Evolutionary conservation across 2,888 invertebrate species (phyloP).

Genomic region (Hypselothyrea guttata): DNA sequence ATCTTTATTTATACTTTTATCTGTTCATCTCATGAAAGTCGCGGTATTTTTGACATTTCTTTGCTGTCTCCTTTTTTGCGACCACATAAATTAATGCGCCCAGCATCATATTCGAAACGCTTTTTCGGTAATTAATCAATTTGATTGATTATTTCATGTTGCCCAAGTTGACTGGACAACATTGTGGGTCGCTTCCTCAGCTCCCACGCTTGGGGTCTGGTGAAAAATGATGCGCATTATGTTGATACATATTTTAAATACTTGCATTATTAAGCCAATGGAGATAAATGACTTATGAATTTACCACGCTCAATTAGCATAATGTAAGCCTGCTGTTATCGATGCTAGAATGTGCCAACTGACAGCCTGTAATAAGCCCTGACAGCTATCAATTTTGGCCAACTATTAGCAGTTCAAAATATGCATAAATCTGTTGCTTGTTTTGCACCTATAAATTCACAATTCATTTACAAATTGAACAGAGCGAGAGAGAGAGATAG

Average conservation of each 20-base stretch:
- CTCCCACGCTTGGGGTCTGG: not conserved
- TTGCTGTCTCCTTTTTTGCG: slow-evolving; percentile 6
- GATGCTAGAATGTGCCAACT: not conserved
- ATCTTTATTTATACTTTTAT: slow-evolving; percentile 34
- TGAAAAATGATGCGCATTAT: slow-evolving; percentile 37
- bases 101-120: slow-evolving; percentile 60
- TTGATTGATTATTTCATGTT: slow-evolving; percentile 69
- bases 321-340: slow-evolving; percentile 20
- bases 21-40: slow-evolving; percentile 41
- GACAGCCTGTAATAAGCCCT: not conserved
- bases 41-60: no score
- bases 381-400: slow-evolving; percentile 13
- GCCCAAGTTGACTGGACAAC: slow-evolving; percentile 37
- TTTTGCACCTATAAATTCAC: slow-evolving; percentile 40
- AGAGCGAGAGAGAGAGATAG: not conserved
- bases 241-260: slow-evolving; percentile 48
- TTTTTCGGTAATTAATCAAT: slow-evolving; percentile 70
- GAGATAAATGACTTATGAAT: slow-evolving; percentile 46
- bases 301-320: slow-evolving; percentile 36
- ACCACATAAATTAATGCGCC: slow-evolving; percentile 67
- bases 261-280: slow-evolving; percentile 48
- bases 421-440: slow-evolving; percentile 20
- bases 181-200: slow-evolving; percentile 11
- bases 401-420: slow-evolving; percentile 12
- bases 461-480: slow-evolving; percentile 48